Evolutionary conservation across 2,888 invertebrate species (phyloP).

Genomic region (Saturnia pavonia): DNA sequence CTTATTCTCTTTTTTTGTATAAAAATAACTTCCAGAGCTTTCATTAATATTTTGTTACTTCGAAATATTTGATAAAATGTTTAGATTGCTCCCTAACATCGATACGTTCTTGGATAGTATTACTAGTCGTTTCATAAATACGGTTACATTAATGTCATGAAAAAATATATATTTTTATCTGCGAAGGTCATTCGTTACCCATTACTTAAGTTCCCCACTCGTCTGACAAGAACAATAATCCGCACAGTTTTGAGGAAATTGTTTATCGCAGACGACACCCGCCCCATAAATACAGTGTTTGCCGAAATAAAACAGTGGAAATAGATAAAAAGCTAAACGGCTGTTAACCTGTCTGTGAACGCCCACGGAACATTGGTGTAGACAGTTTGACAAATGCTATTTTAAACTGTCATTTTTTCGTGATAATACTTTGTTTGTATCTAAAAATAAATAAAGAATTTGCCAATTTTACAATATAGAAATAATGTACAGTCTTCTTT

Average conservation of each 20-base stretch:
- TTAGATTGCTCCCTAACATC: conserved; percentile 29
- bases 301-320: conserved; percentile 72
- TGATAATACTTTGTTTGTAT: background rate
- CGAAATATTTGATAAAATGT: conserved; percentile 48
- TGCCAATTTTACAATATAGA: background rate
- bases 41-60: conserved; percentile 64
- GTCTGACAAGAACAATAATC: conserved; percentile 77
- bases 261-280: conserved; percentile 77
- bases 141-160: background rate
- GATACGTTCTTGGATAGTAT: background rate
- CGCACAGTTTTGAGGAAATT: conserved; percentile 70
- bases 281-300: conserved; percentile 71
- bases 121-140: conserved; percentile 3
- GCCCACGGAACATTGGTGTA: conserved; percentile 48
- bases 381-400: conserved; percentile 58
- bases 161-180: conserved; percentile 42
- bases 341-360: conserved; percentile 44
- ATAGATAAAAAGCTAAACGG: conserved; percentile 73
- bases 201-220: conserved; percentile 68
- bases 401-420: background rate
- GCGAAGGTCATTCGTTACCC: conserved; percentile 64
- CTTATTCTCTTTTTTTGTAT: conserved; percentile 62
- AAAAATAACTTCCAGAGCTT: conserved; percentile 53
- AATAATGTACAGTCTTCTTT: background rate
- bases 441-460: background rate